These are phyloP conservation scores for Polietes domitor DNA, from an alignment of 2,888 invertebrate species.

Conservation along the genomic window DNA sequence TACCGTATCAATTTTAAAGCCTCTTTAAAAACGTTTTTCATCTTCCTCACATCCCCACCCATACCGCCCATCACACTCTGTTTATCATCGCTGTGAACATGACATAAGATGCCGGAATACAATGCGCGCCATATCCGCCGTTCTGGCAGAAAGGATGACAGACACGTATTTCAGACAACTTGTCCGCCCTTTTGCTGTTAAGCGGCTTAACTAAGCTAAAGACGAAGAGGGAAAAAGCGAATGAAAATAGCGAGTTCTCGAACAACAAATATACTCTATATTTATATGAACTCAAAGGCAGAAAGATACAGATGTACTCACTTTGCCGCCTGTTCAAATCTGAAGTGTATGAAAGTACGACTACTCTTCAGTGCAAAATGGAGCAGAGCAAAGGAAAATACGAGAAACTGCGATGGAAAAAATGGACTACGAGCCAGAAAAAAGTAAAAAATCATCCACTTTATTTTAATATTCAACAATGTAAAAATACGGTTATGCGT, in stretches of 20 bases:
- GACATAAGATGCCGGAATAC: conserved; percentile 30
- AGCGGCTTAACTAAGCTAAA: conserved; percentile 57
- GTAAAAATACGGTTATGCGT: conserved; percentile 3
- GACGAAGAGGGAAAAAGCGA: conserved; percentile 16
- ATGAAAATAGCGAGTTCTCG: conserved; percentile 22
- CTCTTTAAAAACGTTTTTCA: conserved; percentile 38
- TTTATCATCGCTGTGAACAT: conserved; percentile 47
- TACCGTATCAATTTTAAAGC: conserved; percentile 48
- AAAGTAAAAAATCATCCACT: conserved; percentile 3
- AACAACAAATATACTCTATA: conserved; percentile 22
- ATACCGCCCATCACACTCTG: neutral
- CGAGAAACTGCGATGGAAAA: neutral
- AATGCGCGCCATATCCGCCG: conserved; percentile 36
- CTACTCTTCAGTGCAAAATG: conserved; percentile 5
- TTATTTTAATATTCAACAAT: conserved; percentile 38
- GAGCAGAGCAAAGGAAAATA: conserved; percentile 1
- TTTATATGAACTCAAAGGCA: conserved; percentile 3
- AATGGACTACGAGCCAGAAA: neutral
- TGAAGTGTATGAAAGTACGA: conserved; percentile 5
- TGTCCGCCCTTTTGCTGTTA: conserved; percentile 56
- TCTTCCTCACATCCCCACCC: neutral
- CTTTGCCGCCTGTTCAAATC: neutral
- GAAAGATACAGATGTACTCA: neutral
- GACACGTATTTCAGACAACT: conserved; percentile 40
- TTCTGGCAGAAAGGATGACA: conserved; percentile 25